A percentile compares a stretch with the other conserved stretches of the same genome.
These are phyloP conservation scores for Trialeurodes vaporariorum DNA, from an alignment of 1,140 invertebrate species.

Conservation along the genomic window DNA sequence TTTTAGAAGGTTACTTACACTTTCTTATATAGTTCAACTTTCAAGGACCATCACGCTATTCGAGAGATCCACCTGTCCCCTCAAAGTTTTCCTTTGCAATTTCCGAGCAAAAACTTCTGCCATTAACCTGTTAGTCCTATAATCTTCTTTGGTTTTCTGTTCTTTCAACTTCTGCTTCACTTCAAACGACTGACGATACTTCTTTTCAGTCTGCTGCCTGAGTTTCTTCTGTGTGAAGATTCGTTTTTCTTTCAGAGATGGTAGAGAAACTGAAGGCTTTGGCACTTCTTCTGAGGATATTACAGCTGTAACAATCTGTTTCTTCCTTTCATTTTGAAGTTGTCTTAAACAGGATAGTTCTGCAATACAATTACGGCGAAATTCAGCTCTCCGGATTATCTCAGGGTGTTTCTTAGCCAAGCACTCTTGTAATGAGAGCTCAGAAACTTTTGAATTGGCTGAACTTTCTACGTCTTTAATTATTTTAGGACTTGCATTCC, in stretches of 20 bases:
- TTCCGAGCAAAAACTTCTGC: constrained; percentile 43
- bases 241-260: constrained; percentile 22
- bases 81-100: constrained; percentile 39
- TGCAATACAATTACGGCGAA: constrained; percentile 22
- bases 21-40: too few relatives aligned
- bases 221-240: constrained; percentile 38
- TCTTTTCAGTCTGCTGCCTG: constrained; percentile 35
- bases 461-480: constrained; percentile 4
- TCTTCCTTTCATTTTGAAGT: constrained; percentile 18
- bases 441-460: background rate
- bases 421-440: constrained; percentile 21
- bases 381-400: constrained; percentile 22
- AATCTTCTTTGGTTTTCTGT: constrained; percentile 37
- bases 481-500: background rate
- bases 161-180: constrained; percentile 36
- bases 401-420: constrained; percentile 24
- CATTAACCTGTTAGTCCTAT: constrained; percentile 41
- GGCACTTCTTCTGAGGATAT: background rate
- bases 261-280: background rate
- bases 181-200: constrained; percentile 38
- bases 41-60: constrained; percentile 33
- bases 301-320: background rate
- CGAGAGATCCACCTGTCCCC: constrained; percentile 39
- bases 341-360: constrained; percentile 23
- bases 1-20: too few relatives aligned